Conservation (phyloP, 1,140 invertebrate species). For the Drosophila burlai region DNA sequence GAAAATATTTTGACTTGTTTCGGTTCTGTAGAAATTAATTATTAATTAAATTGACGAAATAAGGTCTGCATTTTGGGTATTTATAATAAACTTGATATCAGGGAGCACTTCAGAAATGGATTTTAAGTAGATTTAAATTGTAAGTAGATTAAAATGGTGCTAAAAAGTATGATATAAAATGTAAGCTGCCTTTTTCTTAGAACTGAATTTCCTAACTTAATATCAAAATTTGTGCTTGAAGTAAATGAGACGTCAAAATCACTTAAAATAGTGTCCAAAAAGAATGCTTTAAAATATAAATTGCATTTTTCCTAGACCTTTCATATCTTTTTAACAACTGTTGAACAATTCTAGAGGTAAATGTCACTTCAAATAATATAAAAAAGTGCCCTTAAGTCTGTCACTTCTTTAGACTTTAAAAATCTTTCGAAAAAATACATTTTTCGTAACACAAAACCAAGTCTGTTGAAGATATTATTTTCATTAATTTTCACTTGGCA, state of each 20-base stretch:
- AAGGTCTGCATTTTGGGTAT: no score
- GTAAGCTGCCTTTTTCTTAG: neutral
- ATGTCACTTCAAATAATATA: neutral
- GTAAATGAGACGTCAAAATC: no score
- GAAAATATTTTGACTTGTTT: constrained; percentile 1
- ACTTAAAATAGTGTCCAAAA: no score
- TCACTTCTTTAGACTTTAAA: no score
- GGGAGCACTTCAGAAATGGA: neutral
- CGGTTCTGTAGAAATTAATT: neutral
- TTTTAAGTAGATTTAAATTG: no score
- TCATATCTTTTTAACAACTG: no score
- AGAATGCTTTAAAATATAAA: no score
- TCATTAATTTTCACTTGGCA: neutral
- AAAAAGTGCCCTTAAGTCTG: no score
- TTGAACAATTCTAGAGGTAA: no score
- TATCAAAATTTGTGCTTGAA: neutral
- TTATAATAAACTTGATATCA: neutral
- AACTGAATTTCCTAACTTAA: neutral
- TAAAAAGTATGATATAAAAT: neutral
- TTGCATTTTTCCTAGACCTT: no score
- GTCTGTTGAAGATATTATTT: neutral
- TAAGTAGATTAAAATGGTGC: neutral
- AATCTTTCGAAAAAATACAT: neutral
- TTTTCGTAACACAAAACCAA: neutral
- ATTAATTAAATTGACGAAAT: neutral